Base-by-base conservation (phyloP, 2,797 vertebrate species). In the Gymnodraco acuticeps region DNA sequence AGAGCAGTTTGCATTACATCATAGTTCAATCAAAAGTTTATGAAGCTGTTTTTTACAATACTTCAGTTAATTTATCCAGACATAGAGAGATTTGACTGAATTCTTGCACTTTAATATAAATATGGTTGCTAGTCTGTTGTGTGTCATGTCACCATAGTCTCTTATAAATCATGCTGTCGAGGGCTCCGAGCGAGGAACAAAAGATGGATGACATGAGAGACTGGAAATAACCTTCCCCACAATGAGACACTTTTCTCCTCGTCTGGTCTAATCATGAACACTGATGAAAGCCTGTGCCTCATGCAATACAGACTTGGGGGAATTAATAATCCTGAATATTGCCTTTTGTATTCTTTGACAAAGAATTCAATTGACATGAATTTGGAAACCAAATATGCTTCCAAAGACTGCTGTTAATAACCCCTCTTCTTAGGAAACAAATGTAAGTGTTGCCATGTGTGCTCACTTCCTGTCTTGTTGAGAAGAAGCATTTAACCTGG, bases 401-500 rank as follows among this genome's bases (percentile, higher is more conserved):
- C 16, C 33, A 20, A 66, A 55, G 80, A 27, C 1, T 17, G 3
- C 45, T 58, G 41, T 27, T 38, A 60, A 23, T 31, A 59, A 64
- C 53, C 15, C n/a, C 4, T 72, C 27, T 68, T 74, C 63, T 61
- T 47, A 47, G 47, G 27, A 70, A 8, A 65, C 23, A 78, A 43
- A 79, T n/a, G 59, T 14, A 52, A 75, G 42, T 58, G 48, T 52
- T 55, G 58, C 48, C 15, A 77, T 5, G 4, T 72, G 66, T 64
- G 46, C 64, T 85, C 55, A 56, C 70, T 71, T 81, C 60, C 66
- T 53, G 42, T 70, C 72, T 62, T 74, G 61, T 58, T 70, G 55
- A 60, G 72, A 64, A 67, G 76, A 78, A 79, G 73, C 73, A 63
- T 83, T 82, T 73, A 85, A 88, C 74, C 72, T 72, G 68, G 71